These are phyloP conservation scores for Vollenhovia emeryi DNA, from an alignment of 1,140 invertebrate genomes.

Conservation along the genomic window DNA sequence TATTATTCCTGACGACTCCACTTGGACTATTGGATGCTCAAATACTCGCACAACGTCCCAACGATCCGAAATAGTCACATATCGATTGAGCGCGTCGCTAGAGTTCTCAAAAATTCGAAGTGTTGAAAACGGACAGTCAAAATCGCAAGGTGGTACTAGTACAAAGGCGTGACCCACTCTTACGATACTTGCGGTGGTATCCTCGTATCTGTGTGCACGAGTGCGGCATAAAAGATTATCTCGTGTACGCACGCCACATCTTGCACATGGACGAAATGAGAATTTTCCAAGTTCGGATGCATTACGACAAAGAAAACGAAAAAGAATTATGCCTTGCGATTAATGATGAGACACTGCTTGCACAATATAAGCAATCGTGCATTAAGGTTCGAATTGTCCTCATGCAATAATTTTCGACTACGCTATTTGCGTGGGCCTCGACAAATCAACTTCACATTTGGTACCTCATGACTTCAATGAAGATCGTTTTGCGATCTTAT, in stretches of 20 bases:
- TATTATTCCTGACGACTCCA: slow-evolving; percentile 34
- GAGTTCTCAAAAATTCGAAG: slow-evolving; percentile 49
- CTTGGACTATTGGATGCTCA: slow-evolving; percentile 9
- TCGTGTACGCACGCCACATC: slow-evolving; percentile 69
- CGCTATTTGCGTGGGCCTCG: slow-evolving; percentile 21
- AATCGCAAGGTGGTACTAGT: slow-evolving; percentile 52
- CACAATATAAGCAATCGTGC: slow-evolving; percentile 41
- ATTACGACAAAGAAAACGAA: neutral
- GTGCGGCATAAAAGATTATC: slow-evolving; percentile 70
- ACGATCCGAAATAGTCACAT: slow-evolving; percentile 53
- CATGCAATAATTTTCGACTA: slow-evolving; percentile 36
- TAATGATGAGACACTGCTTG: slow-evolving; percentile 37
- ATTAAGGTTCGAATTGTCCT: slow-evolving; percentile 21
- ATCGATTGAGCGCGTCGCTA: slow-evolving; percentile 49
- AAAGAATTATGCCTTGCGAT: slow-evolving; percentile 4
- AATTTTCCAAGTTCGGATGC: slow-evolving; percentile 37
- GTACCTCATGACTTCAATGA: neutral
- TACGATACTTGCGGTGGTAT: neutral
- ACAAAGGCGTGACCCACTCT: slow-evolving; percentile 46
- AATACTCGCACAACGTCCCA: slow-evolving; percentile 50
- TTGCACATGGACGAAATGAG: slow-evolving; percentile 54
- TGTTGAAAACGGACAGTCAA: neutral
- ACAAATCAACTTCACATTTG: neutral
- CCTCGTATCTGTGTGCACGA: slow-evolving; percentile 49
- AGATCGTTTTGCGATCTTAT: neutral